Conservation (phyloP, 2,113 vertebrate genomes). For the Mus pahari region DNA sequence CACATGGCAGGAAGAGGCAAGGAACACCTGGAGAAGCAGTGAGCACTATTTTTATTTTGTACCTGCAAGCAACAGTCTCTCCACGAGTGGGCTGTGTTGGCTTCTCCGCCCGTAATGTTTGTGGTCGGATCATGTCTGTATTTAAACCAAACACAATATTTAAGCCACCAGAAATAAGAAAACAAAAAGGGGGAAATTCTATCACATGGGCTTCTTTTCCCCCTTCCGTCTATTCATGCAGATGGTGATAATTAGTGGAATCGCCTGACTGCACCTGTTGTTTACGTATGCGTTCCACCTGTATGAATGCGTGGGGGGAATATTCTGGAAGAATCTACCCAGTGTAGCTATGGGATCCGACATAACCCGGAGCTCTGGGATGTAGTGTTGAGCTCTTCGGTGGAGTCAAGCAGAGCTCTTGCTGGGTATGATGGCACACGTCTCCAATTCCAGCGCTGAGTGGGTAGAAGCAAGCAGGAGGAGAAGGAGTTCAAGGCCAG, state of each 20-base stretch:
- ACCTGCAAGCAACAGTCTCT: conserved; percentile 56
- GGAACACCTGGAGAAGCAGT: conserved; percentile 44
- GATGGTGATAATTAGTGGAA: conserved; percentile 78
- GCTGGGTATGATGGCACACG: neutral
- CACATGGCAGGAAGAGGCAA: neutral
- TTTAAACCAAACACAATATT: conserved; percentile 82
- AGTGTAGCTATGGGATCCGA: neutral
- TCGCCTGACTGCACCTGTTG: conserved; percentile 76
- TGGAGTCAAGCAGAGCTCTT: neutral
- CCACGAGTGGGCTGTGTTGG: conserved; percentile 61
- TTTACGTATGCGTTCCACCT: conserved; percentile 43
- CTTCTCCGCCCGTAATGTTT: conserved; percentile 78
- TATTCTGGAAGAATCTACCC: neutral
- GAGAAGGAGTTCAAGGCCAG: neutral
- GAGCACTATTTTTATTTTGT: conserved; percentile 48
- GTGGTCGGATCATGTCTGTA: conserved; percentile 74
- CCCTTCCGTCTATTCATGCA: conserved; percentile 69
- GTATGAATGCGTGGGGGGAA: neutral
- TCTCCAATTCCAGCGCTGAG: neutral
- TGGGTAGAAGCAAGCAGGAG: neutral
- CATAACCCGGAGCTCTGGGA: neutral
- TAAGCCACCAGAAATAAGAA: conserved; percentile 77
- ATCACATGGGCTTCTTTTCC: neutral
- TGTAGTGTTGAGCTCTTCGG: neutral
- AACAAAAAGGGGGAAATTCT: conserved; percentile 75